Evolutionary conservation across 2,888 invertebrate species (phyloP).

Genomic region (Synergus japonicus): DNA sequence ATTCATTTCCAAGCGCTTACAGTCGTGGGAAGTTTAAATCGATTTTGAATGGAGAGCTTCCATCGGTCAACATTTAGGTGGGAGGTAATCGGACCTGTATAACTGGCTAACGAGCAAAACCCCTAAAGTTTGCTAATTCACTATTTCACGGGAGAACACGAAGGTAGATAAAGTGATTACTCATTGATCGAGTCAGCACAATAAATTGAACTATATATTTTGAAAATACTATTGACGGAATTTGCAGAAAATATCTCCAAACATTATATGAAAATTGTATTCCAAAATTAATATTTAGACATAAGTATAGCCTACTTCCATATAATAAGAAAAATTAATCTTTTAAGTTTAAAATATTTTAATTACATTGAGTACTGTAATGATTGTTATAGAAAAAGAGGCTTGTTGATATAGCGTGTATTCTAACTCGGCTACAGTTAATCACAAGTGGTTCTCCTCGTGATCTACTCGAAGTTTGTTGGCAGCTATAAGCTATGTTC

Average conservation of each 20-base stretch:
- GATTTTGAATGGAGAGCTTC: conserved; percentile 34
- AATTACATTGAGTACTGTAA: no score
- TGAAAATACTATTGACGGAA: no score
- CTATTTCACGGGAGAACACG: conserved; percentile 4
- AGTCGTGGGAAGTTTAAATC: conserved; percentile 19
- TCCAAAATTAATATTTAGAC: no score
- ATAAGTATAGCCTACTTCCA: no score
- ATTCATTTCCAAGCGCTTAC: not conserved
- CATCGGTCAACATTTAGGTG: conserved; percentile 14
- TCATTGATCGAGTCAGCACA: not conserved
- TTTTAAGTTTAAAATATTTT: no score
- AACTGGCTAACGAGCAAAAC: conserved; percentile 41
- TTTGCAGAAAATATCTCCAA: no score
- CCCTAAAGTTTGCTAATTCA: conserved; percentile 26
- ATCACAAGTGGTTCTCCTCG: conserved; percentile 51
- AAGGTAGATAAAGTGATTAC: conserved; percentile 24
- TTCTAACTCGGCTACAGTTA: conserved; percentile 42
- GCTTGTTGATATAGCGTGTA: not conserved
- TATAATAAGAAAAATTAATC: no score
- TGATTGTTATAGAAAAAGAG: not conserved
- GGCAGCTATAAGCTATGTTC: conserved; percentile 60
- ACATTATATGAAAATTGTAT: no score
- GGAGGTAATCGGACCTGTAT: conserved; percentile 24
- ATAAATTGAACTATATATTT: not conserved
- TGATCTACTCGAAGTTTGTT: conserved; percentile 60